Base-by-base conservation (phyloP, 2,797 vertebrate species). In the Hemitrygon akajei region DNA sequence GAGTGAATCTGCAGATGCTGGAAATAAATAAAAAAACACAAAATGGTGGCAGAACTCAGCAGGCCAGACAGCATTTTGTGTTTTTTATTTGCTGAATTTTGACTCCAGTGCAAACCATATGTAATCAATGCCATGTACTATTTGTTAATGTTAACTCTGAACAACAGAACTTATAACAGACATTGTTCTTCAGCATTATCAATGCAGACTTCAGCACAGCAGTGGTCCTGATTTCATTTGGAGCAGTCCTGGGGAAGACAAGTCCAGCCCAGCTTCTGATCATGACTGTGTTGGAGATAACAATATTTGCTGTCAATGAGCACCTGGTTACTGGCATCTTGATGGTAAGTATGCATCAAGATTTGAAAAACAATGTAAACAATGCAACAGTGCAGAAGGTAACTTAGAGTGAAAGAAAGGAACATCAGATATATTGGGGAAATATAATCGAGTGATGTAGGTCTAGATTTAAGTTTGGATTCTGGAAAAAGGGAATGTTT, bases 151-250 rank as follows among this genome's bases (percentile, higher is more conserved):
- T 76, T 27, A 93, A 93, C 27, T 93, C 27, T 16, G 40, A 27
- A 75, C 91, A 76, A 75, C 76, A 40, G 40, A 75, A 58, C 47
- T 25, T 93, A 56, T 75, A 40, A 27, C 47, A 56, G 27, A 73
- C 30, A 0, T 0, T 93, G 94, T 94, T 82, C 69, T 77, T 82
- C 95, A 99, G 99, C 76, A 98, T 99, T 95, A 98, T 99, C 95
- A 98, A 98, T 7, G 98, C 98, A 94, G 99, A 99, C 96, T 99
- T 99, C 96, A 99, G 98, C 94, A 98, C 98, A 79, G 98, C 98
- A 27, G 97, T 98, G 0, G 98, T 98, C 94, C 96, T 99, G 95
- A 99, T 99, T 95, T 99, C 98, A 7, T 99, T 99, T n/a, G 99
- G 99, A 80, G 99, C 98, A 0, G 96, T 99, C 91, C 95, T 99